A percentile compares a stretch with the other conserved stretches of the same genome.
Evolutionary conservation across 1,140 invertebrate genomes (phyloP).

Genomic region (Trinorchestia longiramus): DNA sequence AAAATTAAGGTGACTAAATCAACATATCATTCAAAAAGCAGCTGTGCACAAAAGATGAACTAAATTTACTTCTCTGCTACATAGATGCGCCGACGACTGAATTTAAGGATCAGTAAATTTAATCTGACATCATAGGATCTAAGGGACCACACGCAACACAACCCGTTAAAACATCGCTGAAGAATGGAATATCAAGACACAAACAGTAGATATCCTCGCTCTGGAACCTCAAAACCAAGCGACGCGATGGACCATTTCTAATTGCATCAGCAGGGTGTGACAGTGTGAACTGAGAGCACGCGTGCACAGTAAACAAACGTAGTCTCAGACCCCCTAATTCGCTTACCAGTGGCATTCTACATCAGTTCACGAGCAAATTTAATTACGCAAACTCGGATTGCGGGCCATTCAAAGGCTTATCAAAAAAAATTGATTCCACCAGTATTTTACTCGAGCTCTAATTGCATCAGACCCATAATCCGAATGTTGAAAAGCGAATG

Average conservation of each 20-base stretch:
- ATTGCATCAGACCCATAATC: neutral
- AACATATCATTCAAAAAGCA: no score
- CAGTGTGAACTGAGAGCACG: neutral
- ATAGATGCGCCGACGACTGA: no score
- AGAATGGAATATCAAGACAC: no score
- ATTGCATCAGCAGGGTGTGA: neutral
- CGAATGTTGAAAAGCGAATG: neutral
- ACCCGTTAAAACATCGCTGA: no score
- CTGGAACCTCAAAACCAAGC: neutral
- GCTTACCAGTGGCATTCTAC: neutral
- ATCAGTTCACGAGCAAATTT: neutral
- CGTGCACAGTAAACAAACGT: neutral
- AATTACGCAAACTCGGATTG: neutral
- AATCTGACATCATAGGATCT: no score
- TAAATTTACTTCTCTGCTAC: no score
- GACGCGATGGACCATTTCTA: neutral
- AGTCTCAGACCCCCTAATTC: neutral
- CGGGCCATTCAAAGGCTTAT: neutral
- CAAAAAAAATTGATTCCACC: neutral
- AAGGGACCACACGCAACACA: no score
- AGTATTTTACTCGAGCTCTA: neutral
- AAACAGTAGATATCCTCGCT: no score
- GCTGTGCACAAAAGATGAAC: no score
- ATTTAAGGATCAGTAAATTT: no score
- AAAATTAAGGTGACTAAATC: no score